Conservation (phyloP, 1,140 invertebrate species). For the Calephelis nemesis region DNA sequence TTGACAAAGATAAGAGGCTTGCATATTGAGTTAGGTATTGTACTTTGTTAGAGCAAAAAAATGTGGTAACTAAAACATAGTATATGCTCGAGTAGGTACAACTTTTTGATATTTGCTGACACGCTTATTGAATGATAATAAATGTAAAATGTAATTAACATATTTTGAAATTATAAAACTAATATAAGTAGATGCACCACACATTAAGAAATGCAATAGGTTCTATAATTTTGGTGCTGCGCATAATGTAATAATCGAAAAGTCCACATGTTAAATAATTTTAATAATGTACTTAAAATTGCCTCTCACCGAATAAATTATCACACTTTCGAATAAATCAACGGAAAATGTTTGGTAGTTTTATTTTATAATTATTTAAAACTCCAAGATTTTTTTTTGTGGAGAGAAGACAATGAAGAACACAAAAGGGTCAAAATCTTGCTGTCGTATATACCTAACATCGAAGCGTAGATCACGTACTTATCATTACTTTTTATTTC, state of each 20-base stretch:
- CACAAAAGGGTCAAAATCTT: too few species aligned
- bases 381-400: not conserved
- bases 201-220: not conserved
- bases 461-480: too few species aligned
- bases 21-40: too few species aligned
- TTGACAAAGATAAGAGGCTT: too few species aligned
- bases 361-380: not conserved
- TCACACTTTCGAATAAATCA: slow-evolving; percentile 49
- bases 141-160: not conserved
- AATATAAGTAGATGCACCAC: slow-evolving; percentile 2
- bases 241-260: not conserved
- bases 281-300: slow-evolving; percentile 38
- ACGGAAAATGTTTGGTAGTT: slow-evolving; percentile 22
- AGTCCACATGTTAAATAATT: slow-evolving; percentile 5
- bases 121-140: slow-evolving; percentile 11
- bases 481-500: too few species aligned
- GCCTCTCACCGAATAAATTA: slow-evolving; percentile 71
- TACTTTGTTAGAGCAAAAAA: too few species aligned
- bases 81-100: not conserved
- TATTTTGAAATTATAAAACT: not conserved
- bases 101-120: not conserved
- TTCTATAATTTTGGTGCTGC: slow-evolving; percentile 21
- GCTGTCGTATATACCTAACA: too few species aligned
- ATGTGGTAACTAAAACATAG: not conserved
- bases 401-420: too few species aligned